phyloP scores from a whole-genome alignment of 2,113 vertebrate species.

The Arizona elegans region DNA sequence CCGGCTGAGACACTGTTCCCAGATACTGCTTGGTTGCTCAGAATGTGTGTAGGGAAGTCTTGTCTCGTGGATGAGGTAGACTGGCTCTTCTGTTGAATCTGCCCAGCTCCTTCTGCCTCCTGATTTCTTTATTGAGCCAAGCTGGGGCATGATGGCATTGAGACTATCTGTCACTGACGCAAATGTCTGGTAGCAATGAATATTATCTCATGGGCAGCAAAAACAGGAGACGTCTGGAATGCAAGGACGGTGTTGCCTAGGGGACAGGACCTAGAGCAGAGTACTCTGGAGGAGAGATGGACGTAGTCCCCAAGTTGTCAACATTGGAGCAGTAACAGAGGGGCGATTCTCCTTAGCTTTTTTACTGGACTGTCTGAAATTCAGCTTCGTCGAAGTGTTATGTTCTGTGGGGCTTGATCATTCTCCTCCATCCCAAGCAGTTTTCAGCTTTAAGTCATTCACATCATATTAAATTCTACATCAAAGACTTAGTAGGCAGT shows the following conservation, averaged over 20 bases:
- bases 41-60: not conserved
- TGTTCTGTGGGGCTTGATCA: not conserved
- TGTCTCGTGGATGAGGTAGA: not conserved
- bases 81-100: not conserved
- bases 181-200: constrained; percentile 63
- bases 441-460: not conserved
- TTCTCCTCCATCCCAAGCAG: not conserved
- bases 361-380: not conserved
- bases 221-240: constrained; percentile 69
- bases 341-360: not conserved
- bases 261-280: not conserved
- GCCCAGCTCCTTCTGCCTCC: not conserved
- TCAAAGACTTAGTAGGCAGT: not conserved
- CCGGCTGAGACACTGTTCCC: not conserved
- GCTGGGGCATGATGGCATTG: constrained; percentile 61
- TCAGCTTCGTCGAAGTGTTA: not conserved
- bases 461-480: not conserved
- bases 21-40: not conserved
- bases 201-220: constrained; percentile 67
- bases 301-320: not conserved
- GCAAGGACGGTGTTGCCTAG: constrained; percentile 51
- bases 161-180: constrained; percentile 69
- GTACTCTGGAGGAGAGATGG: not conserved
- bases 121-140: not conserved
- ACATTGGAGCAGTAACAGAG: not conserved